Conservation (phyloP, 2,797 vertebrate species). For the Dromococcyx pavoninus region DNA sequence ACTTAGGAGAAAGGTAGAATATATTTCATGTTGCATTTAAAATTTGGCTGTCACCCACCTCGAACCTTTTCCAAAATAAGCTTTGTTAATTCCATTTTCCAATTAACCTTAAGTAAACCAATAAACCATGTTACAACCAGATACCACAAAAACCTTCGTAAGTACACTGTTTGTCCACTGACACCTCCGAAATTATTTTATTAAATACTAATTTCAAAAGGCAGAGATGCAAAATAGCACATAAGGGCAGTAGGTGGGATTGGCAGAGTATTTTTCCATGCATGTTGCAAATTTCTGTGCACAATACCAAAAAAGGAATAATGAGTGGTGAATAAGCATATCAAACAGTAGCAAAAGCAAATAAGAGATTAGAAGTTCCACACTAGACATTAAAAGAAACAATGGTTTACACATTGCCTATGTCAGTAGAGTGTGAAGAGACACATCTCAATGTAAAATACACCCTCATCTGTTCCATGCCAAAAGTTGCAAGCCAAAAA, state of each 20-base stretch:
- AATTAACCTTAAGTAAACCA: background rate
- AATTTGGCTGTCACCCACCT: constrained; percentile 7
- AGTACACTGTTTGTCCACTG: constrained; percentile 1
- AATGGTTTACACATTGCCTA: constrained; percentile 50
- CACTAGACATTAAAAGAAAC: constrained; percentile 42
- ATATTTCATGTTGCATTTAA: background rate
- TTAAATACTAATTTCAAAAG: constrained; percentile 65
- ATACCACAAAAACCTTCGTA: constrained; percentile 12
- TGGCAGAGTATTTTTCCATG: constrained; percentile 69
- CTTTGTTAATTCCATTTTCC: background rate
- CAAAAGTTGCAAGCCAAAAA: background rate
- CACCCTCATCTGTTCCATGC: background rate
- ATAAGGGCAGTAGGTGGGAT: constrained; percentile 46
- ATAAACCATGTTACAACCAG: constrained; percentile 22
- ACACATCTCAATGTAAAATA: constrained; percentile 20
- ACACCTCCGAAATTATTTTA: constrained; percentile 44
- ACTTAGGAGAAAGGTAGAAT: background rate
- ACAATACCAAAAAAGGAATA: constrained; percentile 70
- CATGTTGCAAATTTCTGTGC: constrained; percentile 72
- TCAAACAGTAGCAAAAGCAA: constrained; percentile 70
- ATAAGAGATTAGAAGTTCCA: constrained; percentile 49
- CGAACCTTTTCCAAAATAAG: background rate
- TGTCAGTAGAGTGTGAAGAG: constrained; percentile 17
- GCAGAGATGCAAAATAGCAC: constrained; percentile 69
- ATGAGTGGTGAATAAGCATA: constrained; percentile 66